A percentile compares a stretch with the other conserved stretches of the same genome.
phyloP scores from a whole-genome alignment of 2,797 vertebrate genomes.

The Nannoperca australis region DNA sequence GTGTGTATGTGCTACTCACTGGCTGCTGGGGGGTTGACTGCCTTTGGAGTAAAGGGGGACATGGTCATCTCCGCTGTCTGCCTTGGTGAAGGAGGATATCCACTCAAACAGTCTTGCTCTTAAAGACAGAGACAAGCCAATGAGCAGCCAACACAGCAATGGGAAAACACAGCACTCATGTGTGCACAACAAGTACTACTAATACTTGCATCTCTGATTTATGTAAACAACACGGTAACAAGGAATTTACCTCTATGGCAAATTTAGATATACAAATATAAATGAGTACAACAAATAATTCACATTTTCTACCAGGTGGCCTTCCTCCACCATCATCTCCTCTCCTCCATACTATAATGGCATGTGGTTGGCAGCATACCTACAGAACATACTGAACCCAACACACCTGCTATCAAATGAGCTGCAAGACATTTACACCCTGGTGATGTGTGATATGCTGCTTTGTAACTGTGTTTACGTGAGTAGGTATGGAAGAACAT shows the following conservation, averaged over 20 bases:
- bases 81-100: conserved; percentile 90
- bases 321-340: conserved; percentile 10
- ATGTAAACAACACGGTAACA: not conserved
- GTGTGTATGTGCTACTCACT: conserved; percentile 81
- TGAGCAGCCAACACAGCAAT: conserved; percentile 67
- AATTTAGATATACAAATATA: conserved; percentile 5
- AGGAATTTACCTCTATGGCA: conserved; percentile 7
- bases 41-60: conserved; percentile 86
- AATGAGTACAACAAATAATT: not conserved
- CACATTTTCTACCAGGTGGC: not conserved
- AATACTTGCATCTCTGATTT: conserved; percentile 25
- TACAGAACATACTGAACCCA: conserved; percentile 52
- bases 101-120: conserved; percentile 90
- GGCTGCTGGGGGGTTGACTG: conserved; percentile 83
- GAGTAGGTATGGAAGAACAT: conserved; percentile 22
- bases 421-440: conserved; percentile 61
- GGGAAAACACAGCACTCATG: conserved; percentile 35
- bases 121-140: conserved; percentile 76
- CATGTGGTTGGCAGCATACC: conserved; percentile 60
- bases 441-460: conserved; percentile 54
- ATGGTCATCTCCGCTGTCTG: conserved; percentile 87
- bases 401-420: conserved; percentile 71
- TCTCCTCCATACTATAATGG: conserved; percentile 43
- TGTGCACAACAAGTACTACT: conserved; percentile 2
- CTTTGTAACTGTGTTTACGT: conserved; percentile 29